A percentile compares a stretch with the other conserved stretches of the same genome.
Evolutionary conservation across 2,797 vertebrate species (phyloP).

Genomic region (Lepilemur ruficaudatus): DNA sequence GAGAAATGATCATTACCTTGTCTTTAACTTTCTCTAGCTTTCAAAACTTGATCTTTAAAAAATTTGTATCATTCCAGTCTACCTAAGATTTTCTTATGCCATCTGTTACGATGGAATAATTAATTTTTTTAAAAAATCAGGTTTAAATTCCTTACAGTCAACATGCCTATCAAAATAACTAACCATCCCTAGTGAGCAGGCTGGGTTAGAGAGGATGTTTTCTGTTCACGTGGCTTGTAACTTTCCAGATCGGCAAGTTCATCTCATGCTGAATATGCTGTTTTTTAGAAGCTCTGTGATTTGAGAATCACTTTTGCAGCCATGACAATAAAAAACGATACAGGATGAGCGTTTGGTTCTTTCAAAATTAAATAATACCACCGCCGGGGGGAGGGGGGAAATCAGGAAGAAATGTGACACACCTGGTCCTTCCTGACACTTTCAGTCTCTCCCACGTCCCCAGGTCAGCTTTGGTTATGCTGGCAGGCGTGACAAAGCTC

Average conservation of each 20-base stretch:
- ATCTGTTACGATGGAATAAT: background rate
- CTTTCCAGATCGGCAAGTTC: background rate
- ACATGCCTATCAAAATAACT: background rate
- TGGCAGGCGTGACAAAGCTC: slow-evolving; percentile 84
- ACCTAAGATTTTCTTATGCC: too few relatives aligned
- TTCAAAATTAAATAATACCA: background rate
- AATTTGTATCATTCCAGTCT: too few relatives aligned
- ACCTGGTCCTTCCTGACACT: slow-evolving; percentile 93
- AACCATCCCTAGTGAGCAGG: background rate
- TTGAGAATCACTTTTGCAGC: background rate
- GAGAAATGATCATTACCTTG: background rate
- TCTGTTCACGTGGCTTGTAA: background rate
- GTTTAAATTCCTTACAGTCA: background rate
- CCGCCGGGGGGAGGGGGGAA: background rate
- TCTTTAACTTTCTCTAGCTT: background rate
- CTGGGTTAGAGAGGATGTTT: slow-evolving; percentile 23
- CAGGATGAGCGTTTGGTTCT: background rate
- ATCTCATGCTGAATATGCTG: background rate
- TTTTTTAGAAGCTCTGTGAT: background rate
- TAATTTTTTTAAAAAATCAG: background rate
- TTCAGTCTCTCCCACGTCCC: slow-evolving; percentile 95
- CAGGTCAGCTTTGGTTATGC: slow-evolving; percentile 92
- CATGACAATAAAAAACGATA: background rate
- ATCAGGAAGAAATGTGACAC: slow-evolving; percentile 54
- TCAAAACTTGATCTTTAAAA: background rate